phyloP scores from a whole-genome alignment of 1,140 invertebrate genomes.

The Drosophila arawakana region DNA sequence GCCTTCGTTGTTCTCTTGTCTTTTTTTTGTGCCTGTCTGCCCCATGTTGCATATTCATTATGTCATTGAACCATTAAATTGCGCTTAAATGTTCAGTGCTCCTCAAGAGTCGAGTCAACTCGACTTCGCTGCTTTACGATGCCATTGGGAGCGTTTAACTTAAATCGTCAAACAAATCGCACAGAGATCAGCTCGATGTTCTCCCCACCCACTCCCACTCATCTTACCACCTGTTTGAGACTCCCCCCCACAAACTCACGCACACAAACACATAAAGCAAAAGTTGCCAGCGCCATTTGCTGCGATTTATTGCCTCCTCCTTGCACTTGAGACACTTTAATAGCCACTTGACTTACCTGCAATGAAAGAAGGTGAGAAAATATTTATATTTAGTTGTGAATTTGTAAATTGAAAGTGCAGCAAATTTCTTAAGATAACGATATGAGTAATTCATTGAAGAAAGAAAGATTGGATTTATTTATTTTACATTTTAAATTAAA shows the following conservation, averaged over 20 bases:
- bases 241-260: not conserved
- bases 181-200: conserved; percentile 25
- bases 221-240: conserved; percentile 4
- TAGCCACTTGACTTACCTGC: conserved; percentile 64
- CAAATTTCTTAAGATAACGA: not conserved
- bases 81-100: conserved; percentile 65
- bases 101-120: not conserved
- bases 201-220: not conserved
- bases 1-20: conserved; percentile 3
- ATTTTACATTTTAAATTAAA: too few species aligned
- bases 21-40: conserved; percentile 32
- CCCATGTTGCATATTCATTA: conserved; percentile 74
- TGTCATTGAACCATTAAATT: conserved; percentile 83
- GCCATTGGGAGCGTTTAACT: conserved; percentile 77
- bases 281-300: conserved; percentile 67
- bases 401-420: conserved; percentile 34
- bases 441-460: too few species aligned
- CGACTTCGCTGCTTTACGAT: conserved; percentile 52
- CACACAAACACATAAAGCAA: conserved; percentile 37
- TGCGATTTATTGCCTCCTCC: conserved; percentile 63
- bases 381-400: conserved; percentile 19
- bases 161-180: conserved; percentile 78
- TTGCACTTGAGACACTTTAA: conserved; percentile 24
- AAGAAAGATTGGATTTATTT: too few species aligned
- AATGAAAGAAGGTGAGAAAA: conserved; percentile 48